Conservation (phyloP, 2,888 invertebrate species). For the Chrysolina americana region DNA sequence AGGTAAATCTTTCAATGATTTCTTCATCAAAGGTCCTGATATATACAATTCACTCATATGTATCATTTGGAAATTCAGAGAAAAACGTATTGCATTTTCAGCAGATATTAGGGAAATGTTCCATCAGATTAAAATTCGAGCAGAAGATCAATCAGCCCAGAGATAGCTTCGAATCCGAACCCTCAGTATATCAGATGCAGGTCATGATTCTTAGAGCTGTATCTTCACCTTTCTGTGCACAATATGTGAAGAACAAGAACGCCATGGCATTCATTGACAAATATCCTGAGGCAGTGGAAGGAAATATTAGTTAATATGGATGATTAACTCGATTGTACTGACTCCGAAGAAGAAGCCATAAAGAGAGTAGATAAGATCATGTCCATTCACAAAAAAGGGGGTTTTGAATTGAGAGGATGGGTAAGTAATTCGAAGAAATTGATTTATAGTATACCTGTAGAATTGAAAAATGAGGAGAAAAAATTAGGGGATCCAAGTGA, state of each 20-base stretch:
- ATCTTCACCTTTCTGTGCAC: not conserved
- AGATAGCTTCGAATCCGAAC: not conserved
- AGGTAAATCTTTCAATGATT: too few relatives aligned
- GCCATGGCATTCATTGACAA: too few relatives aligned
- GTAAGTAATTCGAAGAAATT: too few relatives aligned
- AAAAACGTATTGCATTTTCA: not conserved
- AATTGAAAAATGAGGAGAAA: not conserved
- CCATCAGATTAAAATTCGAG: slow-evolving; percentile 1
- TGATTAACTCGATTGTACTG: not conserved
- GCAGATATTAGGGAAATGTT: slow-evolving; percentile 8
- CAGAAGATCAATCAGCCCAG: too few relatives aligned
- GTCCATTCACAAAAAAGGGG: not conserved
- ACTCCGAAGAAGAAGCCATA: not conserved
- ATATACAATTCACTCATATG: not conserved
- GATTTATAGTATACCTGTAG: not conserved
- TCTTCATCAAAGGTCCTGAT: not conserved
- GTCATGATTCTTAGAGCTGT: not conserved
- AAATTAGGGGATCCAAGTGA: not conserved
- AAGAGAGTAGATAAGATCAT: not conserved
- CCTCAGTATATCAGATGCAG: slow-evolving; percentile 6
- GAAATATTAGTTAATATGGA: not conserved
- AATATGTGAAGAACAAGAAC: too few relatives aligned
- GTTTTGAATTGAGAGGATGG: not conserved
- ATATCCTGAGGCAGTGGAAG: too few relatives aligned
- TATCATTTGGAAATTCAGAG: slow-evolving; percentile 4